These are phyloP conservation scores for Sphinx pinastri DNA, from an alignment of 2,888 invertebrate species.

Conservation along the genomic window DNA sequence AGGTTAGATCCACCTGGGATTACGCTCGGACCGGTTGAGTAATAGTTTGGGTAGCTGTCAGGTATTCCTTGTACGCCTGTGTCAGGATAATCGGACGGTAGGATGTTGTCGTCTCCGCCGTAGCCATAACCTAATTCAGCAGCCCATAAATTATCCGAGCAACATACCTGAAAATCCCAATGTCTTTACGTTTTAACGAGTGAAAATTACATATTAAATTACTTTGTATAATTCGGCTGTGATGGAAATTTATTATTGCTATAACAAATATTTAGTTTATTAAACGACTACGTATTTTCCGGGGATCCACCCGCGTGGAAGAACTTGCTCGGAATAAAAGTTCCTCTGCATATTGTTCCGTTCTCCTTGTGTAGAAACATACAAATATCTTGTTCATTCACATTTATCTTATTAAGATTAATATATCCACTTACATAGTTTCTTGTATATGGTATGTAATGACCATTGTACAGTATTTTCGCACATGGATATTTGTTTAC, in stretches of 20 bases:
- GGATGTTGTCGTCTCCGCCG: neutral
- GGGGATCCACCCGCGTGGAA: too few relatives aligned
- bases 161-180: conserved; percentile 58
- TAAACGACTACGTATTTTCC: too few relatives aligned
- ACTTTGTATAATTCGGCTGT: too few relatives aligned
- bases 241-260: too few relatives aligned
- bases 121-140: conserved; percentile 31
- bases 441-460: conserved; percentile 47
- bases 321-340: too few relatives aligned
- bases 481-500: conserved; percentile 52
- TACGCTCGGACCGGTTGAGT: neutral
- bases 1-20: conserved; percentile 23
- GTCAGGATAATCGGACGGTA: neutral
- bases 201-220: too few relatives aligned
- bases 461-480: conserved; percentile 35
- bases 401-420: too few relatives aligned
- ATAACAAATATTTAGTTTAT: too few relatives aligned
- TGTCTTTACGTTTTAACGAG: too few relatives aligned
- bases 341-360: too few relatives aligned
- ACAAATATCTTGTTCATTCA: too few relatives aligned
- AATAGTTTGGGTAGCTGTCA: neutral
- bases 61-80: neutral
- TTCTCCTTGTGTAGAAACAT: too few relatives aligned
- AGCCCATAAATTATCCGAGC: conserved; percentile 53
- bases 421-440: conserved; percentile 54